Conservation (phyloP, 2,797 vertebrate genomes). For the Siniperca scherzeri region DNA sequence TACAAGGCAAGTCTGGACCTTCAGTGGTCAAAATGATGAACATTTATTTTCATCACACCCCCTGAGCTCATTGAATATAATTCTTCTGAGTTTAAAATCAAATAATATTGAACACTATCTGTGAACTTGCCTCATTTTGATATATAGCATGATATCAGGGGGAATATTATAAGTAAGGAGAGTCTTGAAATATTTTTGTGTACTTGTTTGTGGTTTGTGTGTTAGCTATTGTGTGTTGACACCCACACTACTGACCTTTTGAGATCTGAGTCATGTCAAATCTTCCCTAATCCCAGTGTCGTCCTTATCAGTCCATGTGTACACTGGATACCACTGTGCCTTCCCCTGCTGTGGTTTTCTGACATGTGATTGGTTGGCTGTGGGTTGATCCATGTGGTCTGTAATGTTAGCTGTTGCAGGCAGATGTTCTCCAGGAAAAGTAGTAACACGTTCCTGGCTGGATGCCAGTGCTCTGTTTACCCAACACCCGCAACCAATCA, state of each 20-base stretch:
- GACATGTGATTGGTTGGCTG: constrained; percentile 63
- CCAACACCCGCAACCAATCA: background rate
- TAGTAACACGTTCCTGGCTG: constrained; percentile 19
- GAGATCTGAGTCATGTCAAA: constrained; percentile 60
- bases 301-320: constrained; percentile 66
- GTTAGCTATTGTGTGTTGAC: constrained; percentile 34
- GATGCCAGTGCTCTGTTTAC: constrained; percentile 11
- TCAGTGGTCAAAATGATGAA: constrained; percentile 29
- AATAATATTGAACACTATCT: background rate
- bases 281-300: constrained; percentile 50
- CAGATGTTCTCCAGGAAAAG: constrained; percentile 61
- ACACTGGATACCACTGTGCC: constrained; percentile 45
- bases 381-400: constrained; percentile 41
- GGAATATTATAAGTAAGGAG: background rate
- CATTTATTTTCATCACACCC: constrained; percentile 22
- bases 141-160: background rate
- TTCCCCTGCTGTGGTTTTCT: constrained; percentile 36
- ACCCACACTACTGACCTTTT: constrained; percentile 49
- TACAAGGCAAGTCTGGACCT: constrained; percentile 12
- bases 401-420: constrained; percentile 64
- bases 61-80: constrained; percentile 4
- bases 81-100: background rate
- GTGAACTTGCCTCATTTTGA: background rate
- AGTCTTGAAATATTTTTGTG: background rate
- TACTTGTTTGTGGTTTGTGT: background rate